Evolutionary conservation across 2,113 vertebrate genomes (phyloP), one percentile per base, ranked within the genome.

Genomic region (Clinocottus analis): DNA sequence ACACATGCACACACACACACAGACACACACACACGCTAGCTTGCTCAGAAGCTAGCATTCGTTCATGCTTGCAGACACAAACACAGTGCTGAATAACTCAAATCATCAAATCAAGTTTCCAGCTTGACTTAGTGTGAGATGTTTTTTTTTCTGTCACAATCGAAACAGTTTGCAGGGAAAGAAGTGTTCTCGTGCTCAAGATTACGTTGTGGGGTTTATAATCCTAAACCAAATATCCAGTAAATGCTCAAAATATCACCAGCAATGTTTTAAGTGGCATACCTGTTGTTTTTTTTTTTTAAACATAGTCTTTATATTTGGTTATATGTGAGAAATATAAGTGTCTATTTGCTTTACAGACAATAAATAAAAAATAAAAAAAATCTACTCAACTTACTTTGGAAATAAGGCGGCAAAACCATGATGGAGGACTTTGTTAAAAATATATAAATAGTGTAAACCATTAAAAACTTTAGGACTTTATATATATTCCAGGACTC

Each of bases 111-210:
- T 37, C n/a, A 1, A 3, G 63, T 80, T 86, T 84, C 79, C 61
- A 41, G 60, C 62, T 82, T 29, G 29, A 45, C 27, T 25, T 60
- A 10, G 21, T 59, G 65, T 82, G 64, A 56, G 60, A 78, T 77
- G n/a, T n/a, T n/a, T n/a, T 67, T 69, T 77, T 67, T 72, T 72
- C 76, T 68, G 66, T 85, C 77, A 82, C 80, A 41, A 56, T 69
- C 65, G 39, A 75, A 84, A 85, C 29, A 4, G 65, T 74, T 84
- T 72, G 33, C 51, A 27, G 19, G 25, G 43, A 83, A 82, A 53
- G 56, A 71, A 85, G 67, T 75, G 59, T 72, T 80, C 79, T 87
- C 60, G 49, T 68, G 71, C 56, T 79, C n/a, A 51, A 14, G n/a
- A 27, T 47, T 5, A 5, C 23, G 9, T 3, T 10, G 31, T 68